Conservation (phyloP, 2,888 invertebrate genomes). For the Argyresthia goedartella region DNA sequence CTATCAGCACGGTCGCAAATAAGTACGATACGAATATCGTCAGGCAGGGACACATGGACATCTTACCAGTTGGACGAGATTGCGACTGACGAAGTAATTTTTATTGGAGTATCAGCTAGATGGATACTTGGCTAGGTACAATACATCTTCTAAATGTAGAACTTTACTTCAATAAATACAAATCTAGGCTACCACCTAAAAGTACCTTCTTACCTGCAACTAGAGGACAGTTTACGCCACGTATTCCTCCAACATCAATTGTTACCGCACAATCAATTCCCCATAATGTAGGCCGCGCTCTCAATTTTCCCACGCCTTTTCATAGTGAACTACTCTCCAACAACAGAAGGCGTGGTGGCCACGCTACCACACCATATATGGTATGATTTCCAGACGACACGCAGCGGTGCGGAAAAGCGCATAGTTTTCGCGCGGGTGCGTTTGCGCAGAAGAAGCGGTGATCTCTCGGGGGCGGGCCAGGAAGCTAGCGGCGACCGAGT, state of each 20-base stretch:
- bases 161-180: too few species aligned
- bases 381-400: slow-evolving; percentile 42
- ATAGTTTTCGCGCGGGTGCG: slow-evolving; percentile 25
- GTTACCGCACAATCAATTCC: background rate
- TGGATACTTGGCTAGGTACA: too few species aligned
- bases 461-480: background rate
- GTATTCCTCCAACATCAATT: background rate
- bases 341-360: slow-evolving; percentile 30
- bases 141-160: too few species aligned
- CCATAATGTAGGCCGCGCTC: slow-evolving; percentile 35
- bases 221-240: too few species aligned
- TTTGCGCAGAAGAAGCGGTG: background rate
- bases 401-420: slow-evolving; percentile 36
- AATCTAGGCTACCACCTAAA: too few species aligned
- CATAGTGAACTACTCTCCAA: slow-evolving; percentile 13
- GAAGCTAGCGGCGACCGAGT: background rate
- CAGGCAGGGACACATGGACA: too few species aligned
- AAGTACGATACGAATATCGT: too few species aligned
- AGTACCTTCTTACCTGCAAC: too few species aligned
- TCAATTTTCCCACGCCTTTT: slow-evolving; percentile 37
- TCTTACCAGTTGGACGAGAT: too few species aligned
- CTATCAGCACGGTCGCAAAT: too few species aligned
- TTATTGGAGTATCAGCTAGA: too few species aligned
- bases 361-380: slow-evolving; percentile 42
- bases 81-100: too few species aligned